A percentile compares a stretch with the other conserved stretches of the same genome.
Conservation (phyloP, 2,888 invertebrate species). For the Caenorhabditis sp. region DNA sequence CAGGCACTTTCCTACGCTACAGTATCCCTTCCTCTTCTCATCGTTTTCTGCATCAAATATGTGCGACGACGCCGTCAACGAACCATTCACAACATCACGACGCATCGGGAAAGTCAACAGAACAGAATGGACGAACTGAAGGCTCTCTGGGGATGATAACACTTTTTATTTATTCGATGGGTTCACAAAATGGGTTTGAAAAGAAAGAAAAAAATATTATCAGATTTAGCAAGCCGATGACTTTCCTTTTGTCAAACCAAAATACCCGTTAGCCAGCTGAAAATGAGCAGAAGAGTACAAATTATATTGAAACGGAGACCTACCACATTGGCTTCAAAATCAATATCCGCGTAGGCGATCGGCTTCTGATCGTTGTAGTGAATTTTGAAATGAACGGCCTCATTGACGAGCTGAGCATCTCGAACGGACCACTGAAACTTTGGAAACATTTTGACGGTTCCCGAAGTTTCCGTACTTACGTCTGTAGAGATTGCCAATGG, state of each 20-base stretch:
- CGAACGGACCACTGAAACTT: conserved; percentile 28
- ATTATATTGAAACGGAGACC: not conserved
- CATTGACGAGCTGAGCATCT: not conserved
- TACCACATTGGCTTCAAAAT: conserved; percentile 12
- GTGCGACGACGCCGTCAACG: conserved; percentile 33
- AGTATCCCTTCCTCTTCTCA: conserved; percentile 33
- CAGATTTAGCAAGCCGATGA: no score
- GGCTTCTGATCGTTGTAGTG: conserved; percentile 1
- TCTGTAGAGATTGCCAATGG: not conserved
- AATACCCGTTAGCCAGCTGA: no score
- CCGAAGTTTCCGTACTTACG: not conserved
- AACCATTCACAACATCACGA: conserved; percentile 44
- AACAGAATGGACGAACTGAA: conserved; percentile 38
- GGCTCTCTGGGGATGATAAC: conserved; percentile 19
- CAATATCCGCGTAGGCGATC: conserved; percentile 10
- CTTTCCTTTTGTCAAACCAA: no score
- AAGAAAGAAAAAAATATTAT: no score
- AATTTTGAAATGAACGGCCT: conserved; percentile 1
- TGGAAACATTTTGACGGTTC: no score
- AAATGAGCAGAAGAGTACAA: no score
- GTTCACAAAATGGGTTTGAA: not conserved
- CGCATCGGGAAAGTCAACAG: conserved; percentile 26
- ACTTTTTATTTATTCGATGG: not conserved
- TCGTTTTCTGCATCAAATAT: conserved; percentile 41
- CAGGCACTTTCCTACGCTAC: conserved; percentile 43